Evolutionary conservation across 2,888 invertebrate species (phyloP).

Genomic region (Zaprionus lineosus): DNA sequence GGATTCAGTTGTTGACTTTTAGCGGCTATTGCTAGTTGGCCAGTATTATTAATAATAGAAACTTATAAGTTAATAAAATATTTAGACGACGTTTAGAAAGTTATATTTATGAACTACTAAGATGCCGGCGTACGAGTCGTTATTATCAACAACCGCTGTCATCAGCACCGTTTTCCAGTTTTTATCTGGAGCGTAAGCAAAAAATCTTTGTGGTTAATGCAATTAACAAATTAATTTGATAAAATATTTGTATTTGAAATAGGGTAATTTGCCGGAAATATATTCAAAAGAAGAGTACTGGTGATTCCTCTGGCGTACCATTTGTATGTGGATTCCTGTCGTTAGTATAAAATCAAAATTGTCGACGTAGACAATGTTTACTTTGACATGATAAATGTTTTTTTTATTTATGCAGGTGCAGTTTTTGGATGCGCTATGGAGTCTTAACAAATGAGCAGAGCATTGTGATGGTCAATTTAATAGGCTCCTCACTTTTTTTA

Average conservation of each 20-base stretch:
- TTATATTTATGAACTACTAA: slow-evolving; percentile 29
- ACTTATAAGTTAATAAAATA: slow-evolving; percentile 9
- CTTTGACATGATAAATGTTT: too few relatives aligned
- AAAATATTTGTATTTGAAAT: slow-evolving; percentile 2
- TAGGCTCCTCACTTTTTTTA: slow-evolving; percentile 89
- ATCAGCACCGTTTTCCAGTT: slow-evolving; percentile 91
- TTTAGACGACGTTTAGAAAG: slow-evolving; percentile 14
- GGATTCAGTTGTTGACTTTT: slow-evolving; percentile 73
- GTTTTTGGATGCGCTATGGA: slow-evolving; percentile 92
- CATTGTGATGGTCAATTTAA: slow-evolving; percentile 89
- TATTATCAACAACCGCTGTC: slow-evolving; percentile 85
- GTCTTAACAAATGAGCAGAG: slow-evolving; percentile 88
- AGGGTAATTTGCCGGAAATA: slow-evolving; percentile 90
- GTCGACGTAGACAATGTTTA: slow-evolving; percentile 65
- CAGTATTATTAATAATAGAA: slow-evolving; percentile 20
- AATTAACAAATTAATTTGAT: neutral
- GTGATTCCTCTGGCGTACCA: slow-evolving; percentile 89
- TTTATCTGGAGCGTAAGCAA: slow-evolving; percentile 92
- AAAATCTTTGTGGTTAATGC: neutral
- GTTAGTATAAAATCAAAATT: slow-evolving; percentile 84
- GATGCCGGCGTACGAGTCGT: slow-evolving; percentile 64
- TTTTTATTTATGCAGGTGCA: slow-evolving; percentile 85
- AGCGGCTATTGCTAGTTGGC: slow-evolving; percentile 31
- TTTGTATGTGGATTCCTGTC: slow-evolving; percentile 90
- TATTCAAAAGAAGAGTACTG: slow-evolving; percentile 88